Base-by-base conservation (phyloP, 2,888 invertebrate species). In the Mechanitis messenoides region DNA sequence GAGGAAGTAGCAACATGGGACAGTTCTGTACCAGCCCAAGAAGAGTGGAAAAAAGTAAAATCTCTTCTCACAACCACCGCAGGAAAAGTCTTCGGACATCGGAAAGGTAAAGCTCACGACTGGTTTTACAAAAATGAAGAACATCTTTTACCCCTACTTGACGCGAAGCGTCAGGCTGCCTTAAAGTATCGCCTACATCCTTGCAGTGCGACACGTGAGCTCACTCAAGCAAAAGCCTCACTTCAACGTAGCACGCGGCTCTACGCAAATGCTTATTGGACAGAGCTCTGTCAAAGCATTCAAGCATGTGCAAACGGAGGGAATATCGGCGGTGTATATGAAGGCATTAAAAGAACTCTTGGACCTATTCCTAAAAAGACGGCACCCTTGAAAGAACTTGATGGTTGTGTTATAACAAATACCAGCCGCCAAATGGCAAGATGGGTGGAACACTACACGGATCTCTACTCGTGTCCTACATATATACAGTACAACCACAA, bases 311-410 rank as follows among this genome's bases (percentile, higher is more conserved):
- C 20, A 20, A 20, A 20, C 20, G 20, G 20, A 20, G 20, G 58
- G 11, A 31, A 58, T 33, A 33, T 67, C 9, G 20, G 54, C 28
- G 62, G 55, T 35, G 58, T 60, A 7, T 63, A 66, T 12, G 31
- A 9, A 20, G 64, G 66, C 2, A 66, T 64, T 5, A 66, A 67
- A 61, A 33, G 33, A 35, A 60, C 62, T 5, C 38, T 62, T 11
- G 67, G 67, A 5, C 61, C 67, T n/a, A 28, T 53, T 33, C 46
- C 56, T 1, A 54, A 64, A 20, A 20, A 67, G 45, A 63, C 62
- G 38, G 61, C 61, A 54, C 45, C 53, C 7, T 28, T 62, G 1
- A 62, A 65, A 58, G 62, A 60, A 45, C 20, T 45, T n/a, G 53
- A 62, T 20, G 65, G 65, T 5, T 35, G 47, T 46, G 9, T 56